These are phyloP conservation scores for Coregonus suidteri DNA, from an alignment of 2,797 vertebrate species.

Conservation along the genomic window DNA sequence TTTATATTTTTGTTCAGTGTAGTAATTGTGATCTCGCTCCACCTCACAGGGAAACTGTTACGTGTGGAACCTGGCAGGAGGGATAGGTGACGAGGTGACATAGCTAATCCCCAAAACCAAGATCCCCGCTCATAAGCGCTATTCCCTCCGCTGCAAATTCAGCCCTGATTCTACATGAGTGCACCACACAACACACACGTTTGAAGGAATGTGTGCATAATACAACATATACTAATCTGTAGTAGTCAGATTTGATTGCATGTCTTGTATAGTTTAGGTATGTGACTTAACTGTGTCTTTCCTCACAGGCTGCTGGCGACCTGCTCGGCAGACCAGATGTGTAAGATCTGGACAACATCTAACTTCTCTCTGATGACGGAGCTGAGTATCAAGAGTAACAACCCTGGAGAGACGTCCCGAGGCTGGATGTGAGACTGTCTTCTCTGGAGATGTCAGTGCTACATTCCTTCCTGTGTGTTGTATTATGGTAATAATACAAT, in stretches of 20 bases:
- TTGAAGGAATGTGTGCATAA: too few relatives aligned
- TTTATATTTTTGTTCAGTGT: too few relatives aligned
- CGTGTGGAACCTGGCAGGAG: slow-evolving; percentile 96
- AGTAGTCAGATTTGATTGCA: too few relatives aligned
- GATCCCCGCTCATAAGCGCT: slow-evolving; percentile 95
- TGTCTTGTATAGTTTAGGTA: too few relatives aligned
- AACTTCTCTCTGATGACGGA: slow-evolving; percentile 99
- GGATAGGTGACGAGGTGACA: slow-evolving; percentile 94
- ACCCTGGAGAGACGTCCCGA: slow-evolving; percentile 94
- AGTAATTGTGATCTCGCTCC: slow-evolving; percentile 62
- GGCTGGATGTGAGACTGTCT: slow-evolving; percentile 99
- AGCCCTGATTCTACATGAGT: slow-evolving; percentile 98
- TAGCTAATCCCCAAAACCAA: slow-evolving; percentile 99
- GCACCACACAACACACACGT: not conserved
- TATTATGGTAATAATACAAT: not conserved
- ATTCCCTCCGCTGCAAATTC: slow-evolving; percentile 95
- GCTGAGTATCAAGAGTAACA: slow-evolving; percentile 97
- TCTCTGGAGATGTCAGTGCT: slow-evolving; percentile 91
- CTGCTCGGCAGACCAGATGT: slow-evolving; percentile 97
- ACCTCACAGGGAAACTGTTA: slow-evolving; percentile 91
- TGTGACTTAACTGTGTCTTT: not conserved
- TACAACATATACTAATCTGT: too few relatives aligned
- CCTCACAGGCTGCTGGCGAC: slow-evolving; percentile 88
- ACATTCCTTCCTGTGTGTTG: not conserved
- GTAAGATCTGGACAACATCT: slow-evolving; percentile 98